Evolutionary conservation across 92 coral and sea anemone genomes (phyloP).

Genomic region (Heteractis magnifica): DNA sequence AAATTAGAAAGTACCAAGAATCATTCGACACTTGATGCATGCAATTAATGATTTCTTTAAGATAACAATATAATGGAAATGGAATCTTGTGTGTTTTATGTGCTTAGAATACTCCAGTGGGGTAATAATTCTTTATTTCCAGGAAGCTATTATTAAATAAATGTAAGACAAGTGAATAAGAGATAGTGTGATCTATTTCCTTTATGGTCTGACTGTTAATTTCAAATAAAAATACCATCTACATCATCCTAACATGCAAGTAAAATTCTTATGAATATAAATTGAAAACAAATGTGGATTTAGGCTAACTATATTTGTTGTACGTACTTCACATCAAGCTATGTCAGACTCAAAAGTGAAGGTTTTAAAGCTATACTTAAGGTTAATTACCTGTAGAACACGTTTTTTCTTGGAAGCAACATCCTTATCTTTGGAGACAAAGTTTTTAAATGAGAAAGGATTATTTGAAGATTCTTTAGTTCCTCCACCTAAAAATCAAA

Average conservation of each 20-base stretch:
- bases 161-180: neutral
- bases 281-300: neutral
- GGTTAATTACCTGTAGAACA: constrained; percentile 64
- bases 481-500: constrained; percentile 23
- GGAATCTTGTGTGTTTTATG: too few species aligned
- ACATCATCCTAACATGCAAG: neutral
- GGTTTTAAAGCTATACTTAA: neutral
- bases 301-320: neutral
- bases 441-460: constrained; percentile 78
- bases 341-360: neutral
- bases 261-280: neutral
- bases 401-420: constrained; percentile 80
- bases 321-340: neutral
- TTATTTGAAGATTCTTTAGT: constrained; percentile 26
- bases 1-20: too few species aligned
- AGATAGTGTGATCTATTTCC: neutral
- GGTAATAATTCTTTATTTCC: too few species aligned
- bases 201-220: neutral
- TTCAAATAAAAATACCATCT: neutral
- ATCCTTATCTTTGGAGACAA: constrained; percentile 77
- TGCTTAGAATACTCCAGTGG: too few species aligned
- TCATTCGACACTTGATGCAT: too few species aligned
- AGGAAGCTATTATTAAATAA: too few species aligned
- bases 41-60: too few species aligned
- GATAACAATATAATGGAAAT: too few species aligned